A percentile compares a stretch with the other conserved stretches of the same genome.
Conservation (phyloP, 1,140 invertebrate genomes). For the Bombus haemorrhoidalis region DNA sequence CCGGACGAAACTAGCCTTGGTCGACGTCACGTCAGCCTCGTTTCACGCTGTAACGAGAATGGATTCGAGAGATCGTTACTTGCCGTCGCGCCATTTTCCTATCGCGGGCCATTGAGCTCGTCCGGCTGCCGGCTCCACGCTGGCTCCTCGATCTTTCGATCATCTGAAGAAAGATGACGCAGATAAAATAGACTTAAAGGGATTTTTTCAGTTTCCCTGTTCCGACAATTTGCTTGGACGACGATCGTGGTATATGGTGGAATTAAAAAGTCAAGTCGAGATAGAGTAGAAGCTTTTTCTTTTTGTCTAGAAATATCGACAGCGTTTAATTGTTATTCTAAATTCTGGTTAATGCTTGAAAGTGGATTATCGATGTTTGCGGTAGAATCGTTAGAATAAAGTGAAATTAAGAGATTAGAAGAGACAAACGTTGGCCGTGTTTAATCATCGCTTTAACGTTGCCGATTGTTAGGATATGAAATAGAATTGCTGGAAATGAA, state of each 20-base stretch:
- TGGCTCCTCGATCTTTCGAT: neutral
- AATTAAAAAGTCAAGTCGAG: neutral
- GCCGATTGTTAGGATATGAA: neutral
- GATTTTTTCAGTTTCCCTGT: neutral
- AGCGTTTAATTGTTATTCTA: neutral
- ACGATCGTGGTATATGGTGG: neutral
- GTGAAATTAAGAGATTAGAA: too few relatives aligned
- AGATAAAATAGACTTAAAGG: neutral
- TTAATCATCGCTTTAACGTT: too few relatives aligned
- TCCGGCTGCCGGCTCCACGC: neutral
- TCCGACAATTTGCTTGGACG: neutral
- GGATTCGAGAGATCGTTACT: slow-evolving; percentile 57
- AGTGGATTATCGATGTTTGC: neutral
- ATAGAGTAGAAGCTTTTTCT: neutral
- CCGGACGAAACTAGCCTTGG: neutral
- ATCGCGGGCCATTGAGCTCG: slow-evolving; percentile 36
- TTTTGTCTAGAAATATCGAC: neutral
- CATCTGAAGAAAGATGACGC: neutral
- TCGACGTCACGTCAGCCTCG: slow-evolving; percentile 50
- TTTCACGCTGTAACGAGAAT: slow-evolving; percentile 62
- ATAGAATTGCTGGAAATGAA: neutral
- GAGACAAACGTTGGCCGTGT: too few relatives aligned
- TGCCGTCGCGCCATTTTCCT: slow-evolving; percentile 39
- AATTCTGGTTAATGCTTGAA: neutral
- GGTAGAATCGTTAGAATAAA: too few relatives aligned